Base-by-base conservation (phyloP, 2,797 vertebrate genomes). In the Sternotherus odoratus region DNA sequence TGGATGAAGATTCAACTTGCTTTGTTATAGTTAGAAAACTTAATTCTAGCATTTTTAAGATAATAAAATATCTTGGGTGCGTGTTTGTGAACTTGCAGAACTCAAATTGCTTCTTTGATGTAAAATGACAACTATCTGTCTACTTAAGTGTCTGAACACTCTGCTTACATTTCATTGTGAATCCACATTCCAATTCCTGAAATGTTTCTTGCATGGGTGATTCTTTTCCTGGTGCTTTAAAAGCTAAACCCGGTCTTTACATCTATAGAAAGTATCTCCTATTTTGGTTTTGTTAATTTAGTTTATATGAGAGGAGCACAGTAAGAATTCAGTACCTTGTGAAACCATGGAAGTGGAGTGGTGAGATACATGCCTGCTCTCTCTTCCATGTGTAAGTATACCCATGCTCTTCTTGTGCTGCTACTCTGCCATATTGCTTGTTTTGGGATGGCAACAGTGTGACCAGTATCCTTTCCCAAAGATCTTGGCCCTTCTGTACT, bases 21-120 rank as follows among this genome's bases (percentile, higher is more conserved):
- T 94, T 84, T 88, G 75, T 87, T 86, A 90, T 77, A 83, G 77
- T 95, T 43, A 77, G 24, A 10, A 88, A 60, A 91, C 39, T 53
- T 66, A 10, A 4, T 80, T 51, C 36, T 33, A 4, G 30, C 4
- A 53, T 13, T 66, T 57, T 5, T 36, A 28, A 12, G 77, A 75
- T 26, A 77, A 23, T n/a, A 1, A 26, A 49, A 12, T 33, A 5
- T 39, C 17, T 78, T 53, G 26, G 0, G 4, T 63, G 28, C 26
- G 0, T 51, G 66, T 28, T 28, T 75, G 28, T 56, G 13, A 12
- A 24, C 51, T 24, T 74, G 33, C 24, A 49, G 63, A 79, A 89
- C 49, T 84, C n/a, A 56, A 48, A 74, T 17, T 26, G 60, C 24
- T 26, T 69, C 51, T 75, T 43, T 7, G 12, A 13, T 16, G 24